phyloP scores from a whole-genome alignment of 1,140 invertebrate species.

The Ceratitis capitata region DNA sequence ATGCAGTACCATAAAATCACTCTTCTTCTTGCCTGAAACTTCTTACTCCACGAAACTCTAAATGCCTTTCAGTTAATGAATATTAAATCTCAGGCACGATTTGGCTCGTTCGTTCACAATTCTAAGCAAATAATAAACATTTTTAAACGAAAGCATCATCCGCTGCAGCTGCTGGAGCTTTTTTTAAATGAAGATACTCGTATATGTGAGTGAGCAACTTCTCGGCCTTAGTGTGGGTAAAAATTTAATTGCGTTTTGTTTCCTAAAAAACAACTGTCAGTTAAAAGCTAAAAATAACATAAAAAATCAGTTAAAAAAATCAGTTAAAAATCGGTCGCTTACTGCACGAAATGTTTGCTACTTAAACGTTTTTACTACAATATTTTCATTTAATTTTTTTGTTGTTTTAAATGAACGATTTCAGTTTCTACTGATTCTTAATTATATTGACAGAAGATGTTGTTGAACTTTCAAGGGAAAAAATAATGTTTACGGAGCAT shows the following conservation, averaged over 20 bases:
- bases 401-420: not conserved
- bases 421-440: conserved; percentile 11
- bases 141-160: not conserved
- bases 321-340: not conserved
- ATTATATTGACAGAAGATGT: not conserved
- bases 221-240: not conserved
- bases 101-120: not conserved
- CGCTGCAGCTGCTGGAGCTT: not conserved
- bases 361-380: conserved; percentile 7
- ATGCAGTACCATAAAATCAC: not conserved
- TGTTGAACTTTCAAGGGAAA: conserved; percentile 25
- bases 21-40: too few species aligned
- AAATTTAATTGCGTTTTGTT: conserved; percentile 23
- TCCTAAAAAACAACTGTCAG: not conserved
- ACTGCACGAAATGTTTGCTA: not conserved
- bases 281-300: too few species aligned
- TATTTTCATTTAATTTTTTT: too few species aligned
- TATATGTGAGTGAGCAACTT: not conserved
- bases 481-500: not conserved
- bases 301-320: too few species aligned
- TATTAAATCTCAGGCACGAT: conserved; percentile 26
- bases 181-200: not conserved
- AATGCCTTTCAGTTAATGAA: conserved; percentile 1
- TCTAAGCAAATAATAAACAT: not conserved
- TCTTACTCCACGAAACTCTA: not conserved